Percentiles rank a stretch among this genome's conserved stretches.
Evolutionary conservation across 1,140 invertebrate genomes (phyloP).

Genomic region (Macrocentrus cingulum): DNA sequence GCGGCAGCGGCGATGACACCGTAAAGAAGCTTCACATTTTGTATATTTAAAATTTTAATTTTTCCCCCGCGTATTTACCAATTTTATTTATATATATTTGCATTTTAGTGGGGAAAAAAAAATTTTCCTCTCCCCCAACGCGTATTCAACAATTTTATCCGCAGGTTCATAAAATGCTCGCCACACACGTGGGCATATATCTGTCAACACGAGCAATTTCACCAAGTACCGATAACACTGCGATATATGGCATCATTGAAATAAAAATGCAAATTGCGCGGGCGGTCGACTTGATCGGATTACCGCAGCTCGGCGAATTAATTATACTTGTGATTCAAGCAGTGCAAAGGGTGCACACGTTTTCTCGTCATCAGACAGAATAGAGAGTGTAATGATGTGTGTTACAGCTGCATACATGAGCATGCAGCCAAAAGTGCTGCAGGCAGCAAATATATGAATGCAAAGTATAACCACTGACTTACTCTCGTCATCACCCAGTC

Average conservation of each 20-base stretch:
- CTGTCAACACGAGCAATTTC: not conserved
- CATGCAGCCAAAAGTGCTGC: not conserved
- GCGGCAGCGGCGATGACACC: conserved; percentile 19
- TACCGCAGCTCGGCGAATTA: conserved; percentile 37
- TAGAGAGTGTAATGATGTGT: not conserved
- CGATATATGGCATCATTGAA: not conserved
- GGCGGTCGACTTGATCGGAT: conserved; percentile 19
- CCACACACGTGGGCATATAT: too few species aligned
- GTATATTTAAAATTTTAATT: too few species aligned
- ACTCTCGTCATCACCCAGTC: too few species aligned
- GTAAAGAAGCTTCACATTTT: conserved; percentile 9
- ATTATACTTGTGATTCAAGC: conserved; percentile 52
- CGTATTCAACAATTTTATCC: too few species aligned
- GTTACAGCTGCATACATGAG: not conserved
- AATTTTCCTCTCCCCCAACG: not conserved
- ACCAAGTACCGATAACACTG: not conserved
- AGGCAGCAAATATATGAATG: not conserved
- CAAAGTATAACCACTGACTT: too few species aligned
- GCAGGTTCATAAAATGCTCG: too few species aligned
- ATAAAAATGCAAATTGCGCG: conserved; percentile 19
- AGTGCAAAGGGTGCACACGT: conserved; percentile 31
- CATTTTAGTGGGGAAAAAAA: too few species aligned
- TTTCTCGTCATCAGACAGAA: not conserved
- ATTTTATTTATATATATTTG: too few species aligned
- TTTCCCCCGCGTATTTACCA: too few species aligned